Percentiles rank a stretch among this genome's conserved stretches.
phyloP scores from a whole-genome alignment of 2,113 vertebrate species.

The Corydoras sp. region DNA sequence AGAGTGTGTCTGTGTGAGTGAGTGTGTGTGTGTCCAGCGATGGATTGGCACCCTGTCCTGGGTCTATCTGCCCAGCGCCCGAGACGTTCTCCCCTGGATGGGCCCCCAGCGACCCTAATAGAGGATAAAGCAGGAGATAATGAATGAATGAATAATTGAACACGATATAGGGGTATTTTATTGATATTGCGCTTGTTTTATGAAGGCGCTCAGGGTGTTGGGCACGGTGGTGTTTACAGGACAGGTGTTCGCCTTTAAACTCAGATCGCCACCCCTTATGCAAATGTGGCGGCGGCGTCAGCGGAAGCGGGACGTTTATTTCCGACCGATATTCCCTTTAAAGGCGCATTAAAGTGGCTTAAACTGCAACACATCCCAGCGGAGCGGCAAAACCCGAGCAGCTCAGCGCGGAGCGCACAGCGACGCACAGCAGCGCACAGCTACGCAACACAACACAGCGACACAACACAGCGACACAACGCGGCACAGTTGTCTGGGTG shows the following conservation, averaged over 20 bases:
- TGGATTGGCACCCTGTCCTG: too few species aligned
- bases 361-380: slow-evolving; percentile 41
- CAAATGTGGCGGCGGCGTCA: slow-evolving; percentile 41
- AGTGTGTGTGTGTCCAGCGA: too few species aligned
- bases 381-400: slow-evolving; percentile 26
- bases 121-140: too few species aligned
- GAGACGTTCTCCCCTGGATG: too few species aligned
- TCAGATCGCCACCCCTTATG: slow-evolving; percentile 44
- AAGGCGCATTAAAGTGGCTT: slow-evolving; percentile 49
- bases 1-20: too few species aligned
- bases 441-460: not conserved
- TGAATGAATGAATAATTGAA: too few species aligned
- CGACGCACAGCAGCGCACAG: not conserved
- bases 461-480: not conserved
- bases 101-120: too few species aligned
- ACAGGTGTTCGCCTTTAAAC: slow-evolving; percentile 37
- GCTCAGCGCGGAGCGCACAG: slow-evolving; percentile 4
- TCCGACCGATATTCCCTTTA: slow-evolving; percentile 53
- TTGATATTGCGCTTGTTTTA: not conserved
- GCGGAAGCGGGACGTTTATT: slow-evolving; percentile 51
- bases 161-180: too few species aligned
- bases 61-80: too few species aligned
- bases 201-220: not conserved
- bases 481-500: slow-evolving; percentile 26
- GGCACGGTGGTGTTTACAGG: not conserved